These are phyloP conservation scores for Notolepis coatsorum DNA, from an alignment of 2,797 vertebrate genomes.

Conservation along the genomic window DNA sequence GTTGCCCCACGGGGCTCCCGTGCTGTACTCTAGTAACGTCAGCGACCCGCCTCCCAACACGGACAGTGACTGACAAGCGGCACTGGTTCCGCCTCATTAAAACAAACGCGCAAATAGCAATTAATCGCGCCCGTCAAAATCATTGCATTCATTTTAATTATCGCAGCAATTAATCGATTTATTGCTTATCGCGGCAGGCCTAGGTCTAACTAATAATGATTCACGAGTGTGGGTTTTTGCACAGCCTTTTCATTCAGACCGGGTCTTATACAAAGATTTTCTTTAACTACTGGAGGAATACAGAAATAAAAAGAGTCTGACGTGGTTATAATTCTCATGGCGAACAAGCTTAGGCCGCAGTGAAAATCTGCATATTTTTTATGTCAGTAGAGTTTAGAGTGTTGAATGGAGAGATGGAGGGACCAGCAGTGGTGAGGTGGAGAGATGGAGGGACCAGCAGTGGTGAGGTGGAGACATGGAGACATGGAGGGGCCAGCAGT, in stretches of 20 bases:
- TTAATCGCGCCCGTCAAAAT: no score
- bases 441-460: not conserved
- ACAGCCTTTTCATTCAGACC: slow-evolving; percentile 11
- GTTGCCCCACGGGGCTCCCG: no score
- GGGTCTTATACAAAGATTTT: not conserved
- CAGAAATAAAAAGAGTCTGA: not conserved
- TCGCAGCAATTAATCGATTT: no score
- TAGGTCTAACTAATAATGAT: slow-evolving; percentile 37
- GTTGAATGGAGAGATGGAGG: not conserved
- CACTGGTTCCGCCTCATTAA: no score
- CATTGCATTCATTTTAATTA: no score
- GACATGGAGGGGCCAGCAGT: not conserved
- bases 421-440: no score
- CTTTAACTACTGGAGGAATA: slow-evolving; percentile 1
- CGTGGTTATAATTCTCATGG: not conserved
- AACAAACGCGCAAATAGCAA: no score
- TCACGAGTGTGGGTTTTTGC: slow-evolving; percentile 16
- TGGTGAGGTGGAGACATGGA: slow-evolving; percentile 8
- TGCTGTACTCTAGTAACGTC: no score
- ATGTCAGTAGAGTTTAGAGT: not conserved
- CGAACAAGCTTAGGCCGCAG: not conserved
- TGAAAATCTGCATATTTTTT: not conserved
- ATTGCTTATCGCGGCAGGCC: no score
- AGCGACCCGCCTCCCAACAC: no score
- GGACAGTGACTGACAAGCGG: no score